Conservation (phyloP, 2,888 invertebrate genomes). For the Melinaea menophilus region DNA sequence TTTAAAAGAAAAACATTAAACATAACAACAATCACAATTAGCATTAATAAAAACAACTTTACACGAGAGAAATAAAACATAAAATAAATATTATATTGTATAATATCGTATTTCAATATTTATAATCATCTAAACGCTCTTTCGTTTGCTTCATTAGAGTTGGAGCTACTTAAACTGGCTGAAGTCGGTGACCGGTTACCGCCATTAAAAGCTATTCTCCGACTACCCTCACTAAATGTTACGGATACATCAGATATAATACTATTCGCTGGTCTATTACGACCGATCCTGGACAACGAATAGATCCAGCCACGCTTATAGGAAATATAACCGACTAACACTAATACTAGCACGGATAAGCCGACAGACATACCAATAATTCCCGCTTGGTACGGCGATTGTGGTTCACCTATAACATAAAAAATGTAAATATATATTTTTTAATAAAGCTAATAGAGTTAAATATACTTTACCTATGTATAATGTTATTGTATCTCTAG, state of each 20-base stretch:
- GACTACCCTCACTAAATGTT: not conserved
- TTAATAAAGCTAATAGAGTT: not conserved
- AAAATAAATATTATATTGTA: too few species aligned
- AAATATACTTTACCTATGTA: slow-evolving; percentile 34
- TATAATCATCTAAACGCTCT: not conserved
- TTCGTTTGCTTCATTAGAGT: not conserved
- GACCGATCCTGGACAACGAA: not conserved
- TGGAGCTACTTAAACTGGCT: not conserved
- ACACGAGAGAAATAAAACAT: too few species aligned
- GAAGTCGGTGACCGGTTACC: not conserved
- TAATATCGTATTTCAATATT: too few species aligned
- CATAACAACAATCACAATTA: too few species aligned
- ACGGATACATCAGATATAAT: not conserved
- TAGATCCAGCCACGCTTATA: slow-evolving; percentile 36
- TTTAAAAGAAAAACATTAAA: too few species aligned
- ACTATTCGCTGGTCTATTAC: not conserved
- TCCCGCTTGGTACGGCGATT: slow-evolving; percentile 43
- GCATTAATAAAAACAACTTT: too few species aligned
- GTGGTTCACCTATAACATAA: slow-evolving; percentile 18
- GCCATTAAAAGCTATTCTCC: not conserved
- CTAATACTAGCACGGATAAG: slow-evolving; percentile 35
- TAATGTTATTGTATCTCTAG: slow-evolving; percentile 48
- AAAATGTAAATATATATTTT: too few species aligned
- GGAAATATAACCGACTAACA: slow-evolving; percentile 43
- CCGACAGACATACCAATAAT: slow-evolving; percentile 53